phyloP scores from a whole-genome alignment of 2,797 vertebrate species.

The Micrastur ruficollis region DNA sequence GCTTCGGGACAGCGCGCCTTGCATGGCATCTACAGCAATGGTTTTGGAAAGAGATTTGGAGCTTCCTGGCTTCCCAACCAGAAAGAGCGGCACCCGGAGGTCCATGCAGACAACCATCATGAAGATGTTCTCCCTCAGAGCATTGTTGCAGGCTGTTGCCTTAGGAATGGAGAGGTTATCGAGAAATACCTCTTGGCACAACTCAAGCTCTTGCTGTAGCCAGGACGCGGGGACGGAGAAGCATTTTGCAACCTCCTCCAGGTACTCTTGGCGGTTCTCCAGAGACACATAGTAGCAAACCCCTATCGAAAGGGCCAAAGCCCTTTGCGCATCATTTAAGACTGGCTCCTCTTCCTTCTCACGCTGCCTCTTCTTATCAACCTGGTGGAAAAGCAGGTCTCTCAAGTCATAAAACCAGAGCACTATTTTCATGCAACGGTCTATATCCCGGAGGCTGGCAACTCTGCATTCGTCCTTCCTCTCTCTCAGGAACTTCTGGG shows the following conservation, averaged over 20 bases:
- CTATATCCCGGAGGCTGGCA: conserved; percentile 82
- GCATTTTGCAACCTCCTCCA: conserved; percentile 56
- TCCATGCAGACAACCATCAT: conserved; percentile 84
- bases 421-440: conserved; percentile 79
- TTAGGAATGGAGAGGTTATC: conserved; percentile 69
- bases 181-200: conserved; percentile 76
- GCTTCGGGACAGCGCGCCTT: conserved; percentile 73
- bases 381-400: conserved; percentile 33
- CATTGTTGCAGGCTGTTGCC: conserved; percentile 78
- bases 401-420: conserved; percentile 78
- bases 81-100: conserved; percentile 80
- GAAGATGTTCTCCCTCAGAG: conserved; percentile 83
- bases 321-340: conserved; percentile 58
- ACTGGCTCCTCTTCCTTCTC: neutral
- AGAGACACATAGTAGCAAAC: conserved; percentile 82
- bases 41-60: conserved; percentile 85
- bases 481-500: conserved; percentile 77
- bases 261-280: conserved; percentile 69
- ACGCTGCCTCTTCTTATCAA: fast-evolving
- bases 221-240: conserved; percentile 48
- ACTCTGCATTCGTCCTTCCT: conserved; percentile 79
- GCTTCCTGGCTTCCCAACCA: conserved; percentile 84
- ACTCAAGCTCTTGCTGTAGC: conserved; percentile 66
- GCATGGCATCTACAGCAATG: conserved; percentile 80
- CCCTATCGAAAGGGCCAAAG: conserved; percentile 76